Conservation (phyloP, 2,797 vertebrate genomes). For the Ctenosaura bakeri region DNA sequence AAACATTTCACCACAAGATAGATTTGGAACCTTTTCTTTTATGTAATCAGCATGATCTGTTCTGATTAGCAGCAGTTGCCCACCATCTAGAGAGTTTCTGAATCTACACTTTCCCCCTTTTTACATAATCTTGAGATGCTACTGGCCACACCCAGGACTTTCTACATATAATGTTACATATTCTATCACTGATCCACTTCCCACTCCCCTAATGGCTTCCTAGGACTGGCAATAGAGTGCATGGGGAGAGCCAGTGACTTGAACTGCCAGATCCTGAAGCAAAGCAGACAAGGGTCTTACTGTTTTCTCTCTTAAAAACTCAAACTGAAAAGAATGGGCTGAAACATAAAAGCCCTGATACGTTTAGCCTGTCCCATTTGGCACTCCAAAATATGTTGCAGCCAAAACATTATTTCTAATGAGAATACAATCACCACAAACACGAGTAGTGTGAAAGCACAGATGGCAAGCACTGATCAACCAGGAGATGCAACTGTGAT, state of each 20-base stretch:
- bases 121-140: neutral
- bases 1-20: too few relatives aligned
- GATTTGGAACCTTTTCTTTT: too few relatives aligned
- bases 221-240: neutral
- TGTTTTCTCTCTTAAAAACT: neutral
- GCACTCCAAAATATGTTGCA: conserved; percentile 21
- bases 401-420: conserved; percentile 41
- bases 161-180: too few relatives aligned
- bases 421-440: conserved; percentile 27
- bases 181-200: neutral
- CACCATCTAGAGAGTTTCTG: neutral
- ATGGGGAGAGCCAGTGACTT: neutral
- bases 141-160: neutral
- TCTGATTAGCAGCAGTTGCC: neutral
- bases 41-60: neutral
- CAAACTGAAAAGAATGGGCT: neutral
- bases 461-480: conserved; percentile 25
- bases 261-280: neutral
- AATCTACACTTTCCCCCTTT: neutral
- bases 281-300: neutral
- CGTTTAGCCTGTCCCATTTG: conserved; percentile 19
- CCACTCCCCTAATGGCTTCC: neutral
- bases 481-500: neutral
- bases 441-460: conserved; percentile 21
- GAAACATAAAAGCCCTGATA: neutral